Evolutionary conservation across 2,113 vertebrate species (phyloP).

Genomic region (Danionella cerebrum): DNA sequence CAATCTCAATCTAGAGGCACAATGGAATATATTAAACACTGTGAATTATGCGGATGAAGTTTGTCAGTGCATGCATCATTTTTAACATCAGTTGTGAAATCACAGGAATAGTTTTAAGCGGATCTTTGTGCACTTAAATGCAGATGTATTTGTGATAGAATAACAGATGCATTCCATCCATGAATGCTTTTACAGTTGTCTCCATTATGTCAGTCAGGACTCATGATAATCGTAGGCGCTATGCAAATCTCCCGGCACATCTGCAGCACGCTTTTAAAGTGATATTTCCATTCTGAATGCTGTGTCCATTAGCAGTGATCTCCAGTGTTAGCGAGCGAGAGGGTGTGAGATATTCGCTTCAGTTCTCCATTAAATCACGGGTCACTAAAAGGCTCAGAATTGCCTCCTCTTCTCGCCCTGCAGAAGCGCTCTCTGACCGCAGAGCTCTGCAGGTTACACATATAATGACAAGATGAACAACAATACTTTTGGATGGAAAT

Average conservation of each 20-base stretch:
- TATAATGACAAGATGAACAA: neutral
- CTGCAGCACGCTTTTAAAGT: slow-evolving; percentile 6
- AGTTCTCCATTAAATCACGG: neutral
- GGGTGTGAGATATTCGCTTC: neutral
- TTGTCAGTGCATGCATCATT: too few relatives aligned
- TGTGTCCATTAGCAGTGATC: neutral
- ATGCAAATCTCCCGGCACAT: neutral
- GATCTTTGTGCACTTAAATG: neutral
- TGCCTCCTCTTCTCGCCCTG: neutral
- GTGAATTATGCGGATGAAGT: too few relatives aligned
- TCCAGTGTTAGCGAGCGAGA: neutral
- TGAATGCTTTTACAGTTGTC: neutral
- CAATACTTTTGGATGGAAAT: too few relatives aligned
- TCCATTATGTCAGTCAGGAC: neutral
- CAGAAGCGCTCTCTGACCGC: neutral
- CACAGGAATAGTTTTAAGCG: too few relatives aligned
- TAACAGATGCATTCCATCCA: neutral
- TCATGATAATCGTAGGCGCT: slow-evolving; percentile 30
- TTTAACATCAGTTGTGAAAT: too few relatives aligned
- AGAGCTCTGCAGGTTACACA: neutral
- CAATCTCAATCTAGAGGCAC: slow-evolving; percentile 8
- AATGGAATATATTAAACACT: neutral
- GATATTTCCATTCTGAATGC: slow-evolving; percentile 1
- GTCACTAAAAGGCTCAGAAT: neutral
- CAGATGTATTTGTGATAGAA: neutral